These are phyloP conservation scores for Drosophila parabipectinata DNA, from an alignment of 1,140 invertebrate species.

Conservation along the genomic window DNA sequence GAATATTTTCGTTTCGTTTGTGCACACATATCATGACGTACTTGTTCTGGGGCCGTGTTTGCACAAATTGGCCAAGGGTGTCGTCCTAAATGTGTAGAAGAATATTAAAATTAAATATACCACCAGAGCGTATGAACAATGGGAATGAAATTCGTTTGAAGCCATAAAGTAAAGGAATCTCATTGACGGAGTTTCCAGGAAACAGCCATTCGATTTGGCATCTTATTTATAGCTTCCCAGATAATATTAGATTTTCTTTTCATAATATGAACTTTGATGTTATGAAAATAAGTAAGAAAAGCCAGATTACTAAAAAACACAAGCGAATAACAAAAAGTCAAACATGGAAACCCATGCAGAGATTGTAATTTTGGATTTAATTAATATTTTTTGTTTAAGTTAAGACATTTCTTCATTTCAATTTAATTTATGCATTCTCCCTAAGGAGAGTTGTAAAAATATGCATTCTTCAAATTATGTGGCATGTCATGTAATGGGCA, in stretches of 20 bases:
- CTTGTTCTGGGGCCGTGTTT: conserved; percentile 51
- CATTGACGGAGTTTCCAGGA: conserved; percentile 10
- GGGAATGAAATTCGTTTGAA: conserved; percentile 42
- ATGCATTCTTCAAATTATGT: conserved; percentile 34
- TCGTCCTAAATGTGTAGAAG: conserved; percentile 51
- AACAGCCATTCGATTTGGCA: conserved; percentile 8
- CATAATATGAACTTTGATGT: background rate
- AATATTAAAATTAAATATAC: conserved; percentile 53
- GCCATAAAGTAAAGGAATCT: conserved; percentile 20
- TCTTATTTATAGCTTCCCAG: conserved; percentile 8
- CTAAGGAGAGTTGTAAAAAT: conserved; percentile 24
- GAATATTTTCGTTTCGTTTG: conserved; percentile 18
- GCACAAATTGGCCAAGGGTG: conserved; percentile 52
- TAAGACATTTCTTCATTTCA: background rate
- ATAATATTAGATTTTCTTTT: conserved; percentile 2
- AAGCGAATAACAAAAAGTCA: no score
- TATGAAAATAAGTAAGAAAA: background rate
- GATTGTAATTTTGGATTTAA: no score
- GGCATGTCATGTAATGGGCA: conserved; percentile 25
- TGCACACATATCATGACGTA: conserved; percentile 40
- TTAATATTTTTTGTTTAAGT: background rate
- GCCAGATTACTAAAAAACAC: no score
- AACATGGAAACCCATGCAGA: no score
- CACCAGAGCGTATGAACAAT: conserved; percentile 29
- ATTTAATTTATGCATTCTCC: conserved; percentile 31